These are phyloP conservation scores for Petrocephalus microphthalmus DNA, from an alignment of 2,113 vertebrate genomes.

Conservation along the genomic window DNA sequence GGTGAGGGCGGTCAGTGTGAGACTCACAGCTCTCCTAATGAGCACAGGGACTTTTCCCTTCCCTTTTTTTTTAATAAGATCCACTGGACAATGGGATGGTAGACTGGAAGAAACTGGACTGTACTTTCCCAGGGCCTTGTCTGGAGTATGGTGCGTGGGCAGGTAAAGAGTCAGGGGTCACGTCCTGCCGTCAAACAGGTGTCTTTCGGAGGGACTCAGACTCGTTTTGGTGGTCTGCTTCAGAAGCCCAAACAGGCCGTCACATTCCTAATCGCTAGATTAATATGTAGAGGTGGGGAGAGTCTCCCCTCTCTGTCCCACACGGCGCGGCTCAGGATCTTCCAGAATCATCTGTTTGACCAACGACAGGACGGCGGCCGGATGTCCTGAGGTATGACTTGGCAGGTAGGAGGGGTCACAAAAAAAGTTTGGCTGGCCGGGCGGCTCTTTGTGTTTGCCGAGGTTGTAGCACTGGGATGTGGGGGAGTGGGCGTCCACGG, in stretches of 20 bases:
- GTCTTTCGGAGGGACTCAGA: background rate
- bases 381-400: background rate
- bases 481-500: background rate
- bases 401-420: background rate
- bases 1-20: slow-evolving; percentile 47
- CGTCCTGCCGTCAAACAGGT: background rate
- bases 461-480: background rate
- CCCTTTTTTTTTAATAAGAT: slow-evolving; percentile 39
- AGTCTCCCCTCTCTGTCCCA: background rate
- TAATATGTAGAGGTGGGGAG: background rate
- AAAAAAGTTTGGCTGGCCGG: background rate
- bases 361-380: background rate
- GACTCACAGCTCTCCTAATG: slow-evolving; percentile 40
- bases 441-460: no score
- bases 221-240: background rate
- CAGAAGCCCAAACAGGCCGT: no score
- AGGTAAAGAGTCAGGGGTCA: slow-evolving; percentile 24
- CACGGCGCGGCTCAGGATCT: background rate
- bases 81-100: slow-evolving; percentile 30
- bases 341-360: background rate
- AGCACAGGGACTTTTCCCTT: slow-evolving; percentile 44
- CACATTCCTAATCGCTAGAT: background rate
- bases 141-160: slow-evolving; percentile 25
- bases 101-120: slow-evolving; percentile 24
- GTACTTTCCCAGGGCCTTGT: slow-evolving; percentile 7